A percentile compares a stretch with the other conserved stretches of the same genome.
Evolutionary conservation across 2,888 invertebrate species (phyloP).

Genomic region (Unio delphinus): DNA sequence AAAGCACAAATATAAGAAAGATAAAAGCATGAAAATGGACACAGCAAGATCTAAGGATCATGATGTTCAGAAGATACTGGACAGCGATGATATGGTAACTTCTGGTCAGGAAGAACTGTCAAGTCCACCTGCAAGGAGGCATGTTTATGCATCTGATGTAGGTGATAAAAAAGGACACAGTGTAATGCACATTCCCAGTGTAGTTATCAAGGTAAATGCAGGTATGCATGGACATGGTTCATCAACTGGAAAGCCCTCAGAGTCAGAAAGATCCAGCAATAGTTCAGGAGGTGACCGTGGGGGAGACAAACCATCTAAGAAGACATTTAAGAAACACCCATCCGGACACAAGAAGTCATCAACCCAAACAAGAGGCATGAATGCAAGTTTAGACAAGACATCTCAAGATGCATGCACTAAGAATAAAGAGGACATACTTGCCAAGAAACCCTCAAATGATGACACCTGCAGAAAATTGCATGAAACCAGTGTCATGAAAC

Average conservation of each 20-base stretch:
- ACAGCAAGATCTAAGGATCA: not conserved
- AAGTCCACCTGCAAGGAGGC: slow-evolving; percentile 7
- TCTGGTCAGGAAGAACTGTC: no score
- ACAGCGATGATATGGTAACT: not conserved
- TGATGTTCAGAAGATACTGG: slow-evolving; percentile 3
- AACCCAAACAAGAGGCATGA: no score
- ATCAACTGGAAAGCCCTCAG: not conserved
- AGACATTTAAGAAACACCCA: slow-evolving; percentile 58
- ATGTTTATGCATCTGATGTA: not conserved
- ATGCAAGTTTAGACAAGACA: no score
- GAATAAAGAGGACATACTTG: no score
- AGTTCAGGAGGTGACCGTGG: not conserved
- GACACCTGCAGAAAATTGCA: no score
- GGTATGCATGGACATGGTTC: not conserved
- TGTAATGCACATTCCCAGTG: not conserved
- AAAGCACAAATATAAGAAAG: slow-evolving; percentile 33
- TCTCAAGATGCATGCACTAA: no score
- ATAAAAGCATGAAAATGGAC: slow-evolving; percentile 27
- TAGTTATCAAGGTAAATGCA: not conserved
- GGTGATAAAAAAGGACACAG: slow-evolving; percentile 2
- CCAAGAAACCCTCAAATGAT: no score
- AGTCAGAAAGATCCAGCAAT: not conserved
- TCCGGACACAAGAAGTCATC: slow-evolving; percentile 59
- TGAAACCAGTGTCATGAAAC: no score
- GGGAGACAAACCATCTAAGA: not conserved